Percentiles rank a stretch among this genome's conserved stretches.
These are phyloP conservation scores for Onychomys arenicola DNA, from an alignment of 2,797 vertebrate genomes.

Conservation along the genomic window DNA sequence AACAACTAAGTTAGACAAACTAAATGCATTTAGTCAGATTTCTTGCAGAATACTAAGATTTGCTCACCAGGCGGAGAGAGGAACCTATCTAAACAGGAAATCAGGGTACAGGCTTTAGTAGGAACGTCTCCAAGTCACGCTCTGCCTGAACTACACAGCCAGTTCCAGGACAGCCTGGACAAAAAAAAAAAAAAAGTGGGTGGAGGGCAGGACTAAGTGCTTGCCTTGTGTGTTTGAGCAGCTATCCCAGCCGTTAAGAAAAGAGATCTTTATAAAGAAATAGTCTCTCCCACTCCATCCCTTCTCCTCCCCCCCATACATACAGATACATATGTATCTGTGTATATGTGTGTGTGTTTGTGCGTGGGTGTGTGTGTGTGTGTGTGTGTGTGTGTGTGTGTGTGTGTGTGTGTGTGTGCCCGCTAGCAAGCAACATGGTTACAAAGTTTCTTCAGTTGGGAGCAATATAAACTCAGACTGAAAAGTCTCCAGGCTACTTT, in stretches of 20 bases:
- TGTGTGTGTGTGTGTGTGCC: background rate
- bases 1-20: background rate
- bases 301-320: background rate
- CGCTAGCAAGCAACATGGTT: background rate
- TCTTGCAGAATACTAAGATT: conserved; percentile 34
- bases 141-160: background rate
- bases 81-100: background rate
- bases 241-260: background rate
- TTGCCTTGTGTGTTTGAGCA: background rate
- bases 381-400: no score
- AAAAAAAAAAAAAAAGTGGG: background rate
- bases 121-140: background rate
- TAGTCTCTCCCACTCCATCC: background rate
- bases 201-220: background rate
- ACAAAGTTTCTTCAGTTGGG: background rate
- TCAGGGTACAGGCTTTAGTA: background rate
- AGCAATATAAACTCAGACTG: background rate
- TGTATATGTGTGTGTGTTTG: background rate
- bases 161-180: background rate
- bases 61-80: background rate
- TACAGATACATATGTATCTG: background rate
- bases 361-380: background rate
- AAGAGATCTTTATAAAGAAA: background rate
- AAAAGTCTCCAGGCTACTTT: background rate
- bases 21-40: background rate